Percentiles rank a stretch among this genome's conserved stretches.
phyloP scores from a whole-genome alignment of 2,113 vertebrate genomes.

The Centropus unirufus region DNA sequence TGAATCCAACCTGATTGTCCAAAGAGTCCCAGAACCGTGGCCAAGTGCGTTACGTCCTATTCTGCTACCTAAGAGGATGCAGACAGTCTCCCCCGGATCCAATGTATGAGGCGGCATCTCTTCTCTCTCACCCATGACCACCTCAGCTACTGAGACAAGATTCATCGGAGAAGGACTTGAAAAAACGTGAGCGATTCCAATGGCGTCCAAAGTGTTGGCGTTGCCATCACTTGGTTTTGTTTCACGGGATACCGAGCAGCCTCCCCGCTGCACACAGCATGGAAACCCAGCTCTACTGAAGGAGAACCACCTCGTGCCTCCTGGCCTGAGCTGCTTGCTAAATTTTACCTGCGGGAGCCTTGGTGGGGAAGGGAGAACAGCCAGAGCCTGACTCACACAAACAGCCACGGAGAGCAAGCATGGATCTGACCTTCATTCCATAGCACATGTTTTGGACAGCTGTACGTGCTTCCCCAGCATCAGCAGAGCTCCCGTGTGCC shows the following conservation, averaged over 20 bases:
- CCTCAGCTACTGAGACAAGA: neutral
- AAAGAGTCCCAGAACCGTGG: neutral
- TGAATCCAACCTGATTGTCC: neutral
- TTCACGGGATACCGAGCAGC: neutral
- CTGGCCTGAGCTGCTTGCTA: neutral
- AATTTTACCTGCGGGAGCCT: neutral
- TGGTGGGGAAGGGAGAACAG: neutral
- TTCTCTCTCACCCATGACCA: neutral
- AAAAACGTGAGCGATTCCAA: neutral
- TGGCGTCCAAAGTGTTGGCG: neutral
- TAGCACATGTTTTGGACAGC: accelerated
- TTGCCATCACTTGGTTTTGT: neutral
- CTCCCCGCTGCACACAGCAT: neutral
- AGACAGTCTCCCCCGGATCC: neutral
- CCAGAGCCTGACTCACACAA: neutral
- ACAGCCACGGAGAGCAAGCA: accelerated
- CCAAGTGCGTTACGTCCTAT: neutral
- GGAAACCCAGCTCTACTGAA: accelerated
- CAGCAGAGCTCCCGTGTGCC: neutral
- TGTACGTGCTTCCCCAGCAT: neutral
- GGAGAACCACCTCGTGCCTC: neutral
- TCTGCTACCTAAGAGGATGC: neutral
- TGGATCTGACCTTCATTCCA: neutral
- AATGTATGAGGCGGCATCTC: neutral
- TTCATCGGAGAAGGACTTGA: neutral